Evolutionary conservation across 2,888 invertebrate species (phyloP), one percentile per base, ranked within the genome.

Genomic region (Dicyrtomina minuta): DNA sequence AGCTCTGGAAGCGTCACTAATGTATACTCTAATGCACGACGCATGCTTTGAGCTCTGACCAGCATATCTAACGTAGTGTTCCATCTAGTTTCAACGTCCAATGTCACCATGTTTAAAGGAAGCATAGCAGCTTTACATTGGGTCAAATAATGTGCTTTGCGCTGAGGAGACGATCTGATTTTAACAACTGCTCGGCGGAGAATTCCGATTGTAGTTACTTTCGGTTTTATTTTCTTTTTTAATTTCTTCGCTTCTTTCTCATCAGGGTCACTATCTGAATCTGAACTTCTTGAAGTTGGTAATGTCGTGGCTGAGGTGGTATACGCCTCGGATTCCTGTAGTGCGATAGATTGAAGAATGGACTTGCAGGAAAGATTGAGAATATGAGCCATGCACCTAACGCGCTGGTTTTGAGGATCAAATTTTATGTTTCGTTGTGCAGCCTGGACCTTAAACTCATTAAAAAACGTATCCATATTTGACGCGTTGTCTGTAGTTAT

Each of bases 371-470:
- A 4, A 1, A 68, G 24, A 22, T 68, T 68, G n/a, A 62, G 26
- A 10, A 68, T 68, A 46, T 68, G 68, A 15, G 68, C 68, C 43
- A 68, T 24, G 55, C 68, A 68, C 17, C 68, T 49, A 6, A 68
- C 62, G 13, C 68, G 20, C 10, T 53, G 41, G 26, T 61, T 61
- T 5, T 17, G 10, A 8, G 39, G 43, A 17, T 22, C 24, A 62
- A 51, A 68, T 8, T 3, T 33, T 5, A 33, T 33, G 13, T 68
- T 20, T 43, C 24, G 3, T 15, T 24, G 15, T 1, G 1, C 39
- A n/a, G 27, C 17, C 20, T 17, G 27, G 24, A 6, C 13, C 12
- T 8, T 15, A 33, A 59, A 59, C 13, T 59, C 59, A 2, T 33
- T 43, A n/a, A 55, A 44, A 41, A 68, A 27, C 2, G 60, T 53